phyloP scores from a whole-genome alignment of 2,113 vertebrate genomes.

The Onychorhynchus coronatus region DNA sequence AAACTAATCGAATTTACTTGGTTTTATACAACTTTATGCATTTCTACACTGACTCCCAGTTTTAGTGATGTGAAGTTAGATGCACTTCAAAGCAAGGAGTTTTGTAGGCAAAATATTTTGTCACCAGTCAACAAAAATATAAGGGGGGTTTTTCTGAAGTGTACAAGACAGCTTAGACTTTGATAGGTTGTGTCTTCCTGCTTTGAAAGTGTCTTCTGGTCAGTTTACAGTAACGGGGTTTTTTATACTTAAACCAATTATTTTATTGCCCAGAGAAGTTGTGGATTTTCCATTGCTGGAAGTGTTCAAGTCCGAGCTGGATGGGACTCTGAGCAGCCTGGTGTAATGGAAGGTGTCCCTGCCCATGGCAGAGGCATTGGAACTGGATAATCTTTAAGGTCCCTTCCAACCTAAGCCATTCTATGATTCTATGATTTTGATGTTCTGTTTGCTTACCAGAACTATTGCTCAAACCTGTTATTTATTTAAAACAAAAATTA shows the following conservation, averaged over 20 bases:
- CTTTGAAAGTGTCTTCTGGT: neutral
- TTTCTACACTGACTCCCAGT: neutral
- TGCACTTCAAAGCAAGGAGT: neutral
- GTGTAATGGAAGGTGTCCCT: neutral
- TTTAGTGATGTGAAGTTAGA: neutral
- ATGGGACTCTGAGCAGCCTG: neutral
- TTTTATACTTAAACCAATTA: neutral
- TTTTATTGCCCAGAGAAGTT: neutral
- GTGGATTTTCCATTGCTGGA: neutral
- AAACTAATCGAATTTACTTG: neutral
- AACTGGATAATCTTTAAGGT: neutral
- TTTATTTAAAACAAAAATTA: neutral
- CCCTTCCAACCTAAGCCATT: neutral
- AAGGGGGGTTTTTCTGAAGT: neutral
- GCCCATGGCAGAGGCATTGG: neutral
- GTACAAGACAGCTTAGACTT: neutral
- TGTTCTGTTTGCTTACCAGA: neutral
- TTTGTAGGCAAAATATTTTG: neutral
- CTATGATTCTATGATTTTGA: neutral
- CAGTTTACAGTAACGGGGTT: neutral
- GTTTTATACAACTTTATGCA: neutral
- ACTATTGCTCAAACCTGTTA: neutral
- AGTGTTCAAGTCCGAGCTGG: neutral
- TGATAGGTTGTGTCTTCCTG: neutral
- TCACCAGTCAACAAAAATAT: neutral